These are phyloP conservation scores for Apostichopus californicus DNA, from an alignment of 35 echinoderm and acorn worm genomes.

Conservation along the genomic window DNA sequence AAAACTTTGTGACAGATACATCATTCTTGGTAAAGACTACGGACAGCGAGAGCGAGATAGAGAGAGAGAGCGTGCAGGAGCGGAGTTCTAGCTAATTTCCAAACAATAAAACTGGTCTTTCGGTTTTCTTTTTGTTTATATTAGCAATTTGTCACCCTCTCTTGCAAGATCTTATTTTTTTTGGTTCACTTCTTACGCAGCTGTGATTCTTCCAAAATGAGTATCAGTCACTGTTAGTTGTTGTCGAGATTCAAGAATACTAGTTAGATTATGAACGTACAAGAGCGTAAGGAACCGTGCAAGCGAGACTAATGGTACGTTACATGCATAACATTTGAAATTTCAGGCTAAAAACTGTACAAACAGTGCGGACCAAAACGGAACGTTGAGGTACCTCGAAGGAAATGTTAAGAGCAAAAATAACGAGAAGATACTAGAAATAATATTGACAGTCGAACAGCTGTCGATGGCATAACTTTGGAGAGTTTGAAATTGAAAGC, in stretches of 20 bases:
- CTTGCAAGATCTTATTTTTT: neutral
- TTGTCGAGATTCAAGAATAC: neutral
- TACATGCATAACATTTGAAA: no score
- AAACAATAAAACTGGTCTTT: neutral
- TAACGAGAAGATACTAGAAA: no score
- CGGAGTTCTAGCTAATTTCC: neutral
- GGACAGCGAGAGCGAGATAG: neutral
- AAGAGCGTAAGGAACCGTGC: no score
- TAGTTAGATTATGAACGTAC: no score
- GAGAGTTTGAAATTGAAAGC: no score
- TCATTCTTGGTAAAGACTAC: neutral
- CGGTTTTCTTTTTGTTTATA: conserved; percentile 2
- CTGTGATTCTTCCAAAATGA: neutral
- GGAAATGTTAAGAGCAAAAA: no score
- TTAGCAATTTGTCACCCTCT: conserved; percentile 39
- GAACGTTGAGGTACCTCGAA: no score
- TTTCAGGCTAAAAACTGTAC: no score
- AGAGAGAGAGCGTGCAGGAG: neutral
- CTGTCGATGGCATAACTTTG: no score
- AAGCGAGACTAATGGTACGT: no score
- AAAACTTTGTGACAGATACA: neutral
- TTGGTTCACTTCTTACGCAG: conserved; percentile 26
- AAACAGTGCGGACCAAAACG: no score
- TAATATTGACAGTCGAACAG: no score
- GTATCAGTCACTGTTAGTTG: conserved; percentile 7